Evolutionary conservation across 2,888 invertebrate genomes (phyloP).

Genomic region (Lomographa bimaculata): DNA sequence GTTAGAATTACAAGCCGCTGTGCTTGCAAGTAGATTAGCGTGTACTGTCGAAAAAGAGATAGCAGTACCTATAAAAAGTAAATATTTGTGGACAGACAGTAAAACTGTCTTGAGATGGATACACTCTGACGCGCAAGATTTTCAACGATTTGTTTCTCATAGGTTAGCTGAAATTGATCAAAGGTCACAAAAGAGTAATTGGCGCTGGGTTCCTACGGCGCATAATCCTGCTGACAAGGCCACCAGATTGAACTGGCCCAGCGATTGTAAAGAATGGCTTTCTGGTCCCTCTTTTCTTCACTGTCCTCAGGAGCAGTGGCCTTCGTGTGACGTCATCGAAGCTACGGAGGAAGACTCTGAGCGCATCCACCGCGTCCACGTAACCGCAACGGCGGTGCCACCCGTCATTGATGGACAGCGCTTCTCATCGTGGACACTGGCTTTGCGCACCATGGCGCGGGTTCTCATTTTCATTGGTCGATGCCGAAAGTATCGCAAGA

Average conservation of each 20-base stretch:
- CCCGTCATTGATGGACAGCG: not conserved
- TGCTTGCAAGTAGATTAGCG: not conserved
- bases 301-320: not conserved
- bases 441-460: conserved; percentile 1
- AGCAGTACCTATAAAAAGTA: too few species aligned
- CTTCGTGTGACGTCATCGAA: too few species aligned
- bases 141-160: conserved; percentile 10
- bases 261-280: conserved; percentile 2
- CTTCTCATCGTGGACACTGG: conserved; percentile 6
- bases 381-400: too few species aligned
- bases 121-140: conserved; percentile 2
- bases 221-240: conserved; percentile 14
- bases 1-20: not conserved
- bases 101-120: conserved; percentile 16
- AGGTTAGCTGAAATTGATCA: conserved; percentile 15
- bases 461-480: not conserved
- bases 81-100: conserved; percentile 20
- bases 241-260: conserved; percentile 1
- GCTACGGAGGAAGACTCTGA: too few species aligned
- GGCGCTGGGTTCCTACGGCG: conserved; percentile 11
- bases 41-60: conserved; percentile 1
- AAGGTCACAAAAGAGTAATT: too few species aligned
- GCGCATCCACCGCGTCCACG: too few species aligned
- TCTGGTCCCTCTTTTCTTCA: conserved; percentile 10
- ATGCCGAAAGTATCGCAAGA: not conserved